Percentiles rank a stretch among this genome's conserved stretches.
Evolutionary conservation across 2,113 vertebrate species (phyloP).

Genomic region (Monopterus albus): DNA sequence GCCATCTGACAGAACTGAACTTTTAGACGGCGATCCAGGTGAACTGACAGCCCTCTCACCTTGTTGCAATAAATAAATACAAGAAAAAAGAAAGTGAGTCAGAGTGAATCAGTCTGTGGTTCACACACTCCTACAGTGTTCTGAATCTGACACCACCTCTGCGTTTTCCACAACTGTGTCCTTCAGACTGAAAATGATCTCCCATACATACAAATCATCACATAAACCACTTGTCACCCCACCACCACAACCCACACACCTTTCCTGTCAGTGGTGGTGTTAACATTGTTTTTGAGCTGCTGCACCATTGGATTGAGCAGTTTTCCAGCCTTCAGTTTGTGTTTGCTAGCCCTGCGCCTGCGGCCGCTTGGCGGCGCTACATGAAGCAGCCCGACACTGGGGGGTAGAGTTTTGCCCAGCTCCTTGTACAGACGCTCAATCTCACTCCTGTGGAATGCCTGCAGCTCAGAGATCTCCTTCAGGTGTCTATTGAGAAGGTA

Average conservation of each 20-base stretch:
- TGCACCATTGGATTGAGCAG: conserved; percentile 95
- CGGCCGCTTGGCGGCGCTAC: conserved; percentile 92
- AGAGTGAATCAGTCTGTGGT: conserved; percentile 42
- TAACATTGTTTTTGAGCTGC: conserved; percentile 82
- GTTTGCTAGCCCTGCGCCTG: conserved; percentile 90
- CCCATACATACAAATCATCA: conserved; percentile 10
- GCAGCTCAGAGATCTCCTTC: conserved; percentile 96
- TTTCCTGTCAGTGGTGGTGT: conserved; percentile 64
- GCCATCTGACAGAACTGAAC: conserved; percentile 71
- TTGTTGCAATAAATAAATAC: conserved; percentile 39
- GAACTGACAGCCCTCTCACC: conserved; percentile 79
- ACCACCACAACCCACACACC: conserved; percentile 39
- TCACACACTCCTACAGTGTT: conserved; percentile 39
- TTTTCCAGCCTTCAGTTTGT: conserved; percentile 93
- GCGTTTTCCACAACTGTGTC: not conserved
- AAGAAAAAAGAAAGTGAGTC: conserved; percentile 19
- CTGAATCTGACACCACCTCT: conserved; percentile 6
- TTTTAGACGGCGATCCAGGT: conserved; percentile 80
- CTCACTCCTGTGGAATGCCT: conserved; percentile 94
- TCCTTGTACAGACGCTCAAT: conserved; percentile 91
- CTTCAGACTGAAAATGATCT: conserved; percentile 32
- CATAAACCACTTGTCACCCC: conserved; percentile 10
- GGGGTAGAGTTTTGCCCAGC: conserved; percentile 91
- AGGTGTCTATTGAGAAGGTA: conserved; percentile 86
- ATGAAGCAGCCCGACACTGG: conserved; percentile 89